Base-by-base conservation (phyloP, 2,888 invertebrate species). In the Drosophila anceps region DNA sequence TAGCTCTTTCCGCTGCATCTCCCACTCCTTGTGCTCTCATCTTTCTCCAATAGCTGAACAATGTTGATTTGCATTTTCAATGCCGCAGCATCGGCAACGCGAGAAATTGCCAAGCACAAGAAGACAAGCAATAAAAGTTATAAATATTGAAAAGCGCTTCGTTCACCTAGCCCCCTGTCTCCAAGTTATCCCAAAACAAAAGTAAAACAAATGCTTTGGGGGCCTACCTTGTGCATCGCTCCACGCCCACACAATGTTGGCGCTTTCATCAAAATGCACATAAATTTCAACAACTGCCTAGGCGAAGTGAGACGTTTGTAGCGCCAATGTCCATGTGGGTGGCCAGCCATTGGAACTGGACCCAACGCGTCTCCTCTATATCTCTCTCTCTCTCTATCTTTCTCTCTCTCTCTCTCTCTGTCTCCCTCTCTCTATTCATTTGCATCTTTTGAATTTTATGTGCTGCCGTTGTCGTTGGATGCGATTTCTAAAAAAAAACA, bases 181-280 rank as follows among this genome's bases (percentile, higher is more conserved):
- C 15, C 15, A 35, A 39, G 27, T 39, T 18, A 27, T 12, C n/a
- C 53, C 24, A n/a, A 54, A 54, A 54, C 15, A 37, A 62, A 62
- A 58, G 37, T 58, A 58, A 54, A 62, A 57, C 57, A 53, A 58
- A 73, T 31, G 60, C 33, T 61, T 46, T 35, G 35, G 41, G 39
- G 48, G 59, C 10, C 20, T 33, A 50, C 18, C 55, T 43, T 51
- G 61, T 46, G 73, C 65, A 64, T 58, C 55, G 75, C 51, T 76
- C 72, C 76, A 79, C 87, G 74, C 89, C 84, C 87, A 81, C 84
- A 63, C 77, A 33, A 67, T 63, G 77, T 64, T 78, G 74, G 78
- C 74, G 84, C 89, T 89, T 79, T 71, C 73, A 87, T 84, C 89
- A 84, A 87, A 88, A 89, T 85, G 84, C 84, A 87, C 84, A 85